Conservation (phyloP, 2,888 invertebrate genomes). For the Dermolepida albohirtum region DNA sequence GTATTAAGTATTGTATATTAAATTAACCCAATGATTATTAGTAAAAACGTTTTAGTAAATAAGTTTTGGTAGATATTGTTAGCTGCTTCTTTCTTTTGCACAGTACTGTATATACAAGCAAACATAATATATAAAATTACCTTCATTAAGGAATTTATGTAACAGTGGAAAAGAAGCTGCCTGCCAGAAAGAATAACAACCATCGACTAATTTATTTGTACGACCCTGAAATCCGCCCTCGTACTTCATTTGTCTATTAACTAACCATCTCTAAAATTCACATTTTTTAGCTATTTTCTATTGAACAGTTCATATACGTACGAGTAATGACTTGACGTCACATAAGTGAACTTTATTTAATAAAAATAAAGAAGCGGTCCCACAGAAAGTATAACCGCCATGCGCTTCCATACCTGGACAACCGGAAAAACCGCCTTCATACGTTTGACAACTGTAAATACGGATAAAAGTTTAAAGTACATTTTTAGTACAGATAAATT, state of each 20-base stretch:
- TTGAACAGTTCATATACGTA: slow-evolving; percentile 53
- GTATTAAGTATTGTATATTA: too few species aligned
- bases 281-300: slow-evolving; percentile 12
- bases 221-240: slow-evolving; percentile 99
- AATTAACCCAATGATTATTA: too few species aligned
- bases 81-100: too few species aligned
- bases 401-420: slow-evolving; percentile 96
- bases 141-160: slow-evolving; percentile 75
- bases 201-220: slow-evolving; percentile 98
- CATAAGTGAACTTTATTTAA: slow-evolving; percentile 81
- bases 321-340: slow-evolving; percentile 80
- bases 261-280: slow-evolving; percentile 80
- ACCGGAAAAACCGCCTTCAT: slow-evolving; percentile 98
- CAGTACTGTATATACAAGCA: too few species aligned
- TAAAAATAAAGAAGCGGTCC: slow-evolving; percentile 88
- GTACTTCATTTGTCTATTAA: slow-evolving; percentile 89
- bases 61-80: too few species aligned
- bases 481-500: slow-evolving; percentile 1
- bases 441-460: slow-evolving; percentile 87
- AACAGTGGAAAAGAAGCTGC: slow-evolving; percentile 92
- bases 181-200: slow-evolving; percentile 99
- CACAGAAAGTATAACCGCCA: slow-evolving; percentile 99
- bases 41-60: too few species aligned
- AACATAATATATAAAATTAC: slow-evolving; percentile 48
- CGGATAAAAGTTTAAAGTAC: not conserved